Percentiles rank a stretch among this genome's conserved stretches.
Evolutionary conservation across 2,113 vertebrate species (phyloP).

Genomic region (Embiotoca jacksoni): DNA sequence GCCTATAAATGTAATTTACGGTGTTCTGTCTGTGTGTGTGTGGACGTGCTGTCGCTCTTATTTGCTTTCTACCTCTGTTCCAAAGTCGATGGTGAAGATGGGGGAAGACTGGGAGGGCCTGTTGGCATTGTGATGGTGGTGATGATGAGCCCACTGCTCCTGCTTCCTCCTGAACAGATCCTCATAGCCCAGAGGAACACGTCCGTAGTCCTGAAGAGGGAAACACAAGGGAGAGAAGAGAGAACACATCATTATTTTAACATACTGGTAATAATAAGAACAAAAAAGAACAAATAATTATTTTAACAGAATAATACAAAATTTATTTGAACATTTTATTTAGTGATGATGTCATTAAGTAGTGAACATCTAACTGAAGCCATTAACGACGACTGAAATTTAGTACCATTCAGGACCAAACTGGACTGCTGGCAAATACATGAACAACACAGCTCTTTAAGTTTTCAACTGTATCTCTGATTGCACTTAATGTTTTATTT

Average conservation of each 20-base stretch:
- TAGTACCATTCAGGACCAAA: too few relatives aligned
- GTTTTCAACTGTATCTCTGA: neutral
- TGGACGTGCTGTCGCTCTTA: neutral
- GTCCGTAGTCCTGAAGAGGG: constrained; percentile 89
- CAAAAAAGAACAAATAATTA: neutral
- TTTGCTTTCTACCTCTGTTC: constrained; percentile 86
- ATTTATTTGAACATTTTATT: constrained; percentile 6
- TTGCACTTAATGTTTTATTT: constrained; percentile 6
- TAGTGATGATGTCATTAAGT: neutral
- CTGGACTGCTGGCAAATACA: too few relatives aligned
- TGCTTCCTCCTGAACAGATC: constrained; percentile 92
- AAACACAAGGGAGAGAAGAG: neutral
- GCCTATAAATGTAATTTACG: neutral
- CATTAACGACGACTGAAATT: neutral
- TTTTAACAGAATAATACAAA: constrained; percentile 1
- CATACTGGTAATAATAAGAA: neutral
- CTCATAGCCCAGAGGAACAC: constrained; percentile 91
- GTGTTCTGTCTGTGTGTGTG: neutral
- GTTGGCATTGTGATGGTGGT: constrained; percentile 84
- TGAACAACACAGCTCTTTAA: too few relatives aligned
- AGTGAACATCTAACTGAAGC: neutral
- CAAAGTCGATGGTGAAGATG: constrained; percentile 93
- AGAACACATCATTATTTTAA: neutral
- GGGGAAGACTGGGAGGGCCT: constrained; percentile 92
- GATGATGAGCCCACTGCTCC: constrained; percentile 93